Conservation (phyloP, 23 tunicate genomes). For the Styela clava region DNA sequence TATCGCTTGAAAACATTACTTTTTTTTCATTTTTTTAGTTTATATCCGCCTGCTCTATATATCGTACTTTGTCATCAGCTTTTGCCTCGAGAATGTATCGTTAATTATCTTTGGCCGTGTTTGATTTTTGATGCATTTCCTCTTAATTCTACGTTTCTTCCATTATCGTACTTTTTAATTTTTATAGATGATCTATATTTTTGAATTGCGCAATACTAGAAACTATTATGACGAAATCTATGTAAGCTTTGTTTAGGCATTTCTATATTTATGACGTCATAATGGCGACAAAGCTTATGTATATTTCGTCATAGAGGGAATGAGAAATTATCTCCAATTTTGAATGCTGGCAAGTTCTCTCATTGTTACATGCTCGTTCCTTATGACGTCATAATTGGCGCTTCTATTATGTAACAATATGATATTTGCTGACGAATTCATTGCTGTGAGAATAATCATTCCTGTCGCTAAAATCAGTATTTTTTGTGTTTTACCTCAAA, state of each 20-base stretch:
- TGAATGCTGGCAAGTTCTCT: too few species aligned
- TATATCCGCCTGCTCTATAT: neutral
- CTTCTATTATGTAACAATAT: neutral
- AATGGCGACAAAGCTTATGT: neutral
- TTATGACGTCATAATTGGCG: neutral
- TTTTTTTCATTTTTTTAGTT: too few species aligned
- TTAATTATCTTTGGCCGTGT: neutral
- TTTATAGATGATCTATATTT: too few species aligned
- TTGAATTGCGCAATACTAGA: neutral
- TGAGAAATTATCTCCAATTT: neutral
- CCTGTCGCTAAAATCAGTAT: neutral
- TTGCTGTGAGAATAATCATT: neutral
- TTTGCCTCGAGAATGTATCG: neutral
- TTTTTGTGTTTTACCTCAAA: neutral
- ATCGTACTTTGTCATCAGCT: neutral
- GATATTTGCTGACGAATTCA: neutral
- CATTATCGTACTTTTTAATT: neutral
- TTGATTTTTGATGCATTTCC: neutral
- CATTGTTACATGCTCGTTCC: neutral
- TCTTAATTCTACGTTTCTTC: neutral
- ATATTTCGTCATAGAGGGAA: neutral
- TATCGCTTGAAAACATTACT: neutral
- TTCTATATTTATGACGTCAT: neutral
- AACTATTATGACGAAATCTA: neutral
- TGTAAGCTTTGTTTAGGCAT: neutral